phyloP scores from a whole-genome alignment of 35 echinoderm and acorn worm species.

The Hemicentrotus pulcherrimus region DNA sequence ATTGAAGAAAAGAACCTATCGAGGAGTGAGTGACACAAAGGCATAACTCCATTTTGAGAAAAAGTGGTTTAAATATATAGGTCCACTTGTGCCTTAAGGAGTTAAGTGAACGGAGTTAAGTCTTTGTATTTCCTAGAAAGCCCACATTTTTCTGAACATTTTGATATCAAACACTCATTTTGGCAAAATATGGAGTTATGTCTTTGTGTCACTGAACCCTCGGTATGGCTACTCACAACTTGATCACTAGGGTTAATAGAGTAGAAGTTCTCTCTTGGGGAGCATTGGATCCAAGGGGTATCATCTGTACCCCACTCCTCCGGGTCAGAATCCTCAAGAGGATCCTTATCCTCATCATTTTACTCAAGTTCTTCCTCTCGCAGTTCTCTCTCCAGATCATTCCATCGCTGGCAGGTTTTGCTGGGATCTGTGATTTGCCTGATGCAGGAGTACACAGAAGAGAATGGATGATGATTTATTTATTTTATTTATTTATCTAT shows the following conservation, averaged over 20 bases:
- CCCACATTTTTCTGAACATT: no score
- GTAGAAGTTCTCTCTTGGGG: conserved; percentile 86
- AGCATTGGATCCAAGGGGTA: conserved; percentile 77
- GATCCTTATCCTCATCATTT: neutral
- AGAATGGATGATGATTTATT: neutral
- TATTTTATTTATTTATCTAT: no score
- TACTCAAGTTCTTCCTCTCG: neutral
- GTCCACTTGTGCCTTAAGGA: no score
- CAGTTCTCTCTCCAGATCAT: conserved; percentile 19
- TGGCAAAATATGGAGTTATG: no score
- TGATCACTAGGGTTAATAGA: conserved; percentile 64
- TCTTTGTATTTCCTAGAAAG: no score
- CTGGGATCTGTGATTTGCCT: neutral
- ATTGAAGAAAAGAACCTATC: no score
- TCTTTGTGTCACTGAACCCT: no score
- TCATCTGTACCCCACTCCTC: neutral
- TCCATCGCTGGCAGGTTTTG: conserved; percentile 29
- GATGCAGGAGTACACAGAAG: neutral
- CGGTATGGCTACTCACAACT: conserved; percentile 15
- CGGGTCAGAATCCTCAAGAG: neutral
- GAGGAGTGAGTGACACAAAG: no score
- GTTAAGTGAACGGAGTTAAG: no score
- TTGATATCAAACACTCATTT: no score
- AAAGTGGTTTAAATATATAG: no score
- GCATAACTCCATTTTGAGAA: no score